Conservation (phyloP, 2,113 vertebrate genomes). For the Odobenus rosmarus region DNA sequence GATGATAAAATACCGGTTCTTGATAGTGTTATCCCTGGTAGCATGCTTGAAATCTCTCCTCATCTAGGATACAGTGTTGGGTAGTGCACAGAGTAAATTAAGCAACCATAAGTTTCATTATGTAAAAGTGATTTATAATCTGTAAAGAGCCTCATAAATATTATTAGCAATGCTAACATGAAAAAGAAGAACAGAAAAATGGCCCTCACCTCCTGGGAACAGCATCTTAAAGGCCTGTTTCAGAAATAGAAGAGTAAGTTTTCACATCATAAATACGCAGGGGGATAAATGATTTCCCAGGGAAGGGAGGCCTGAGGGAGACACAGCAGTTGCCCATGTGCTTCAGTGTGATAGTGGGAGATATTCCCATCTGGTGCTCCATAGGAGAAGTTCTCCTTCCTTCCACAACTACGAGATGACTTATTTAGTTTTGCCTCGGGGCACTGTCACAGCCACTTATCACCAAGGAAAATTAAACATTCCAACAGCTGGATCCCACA, state of each 20-base stretch:
- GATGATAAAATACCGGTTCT: not conserved
- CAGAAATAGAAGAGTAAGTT: constrained; percentile 34
- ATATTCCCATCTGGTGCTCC: constrained; percentile 12
- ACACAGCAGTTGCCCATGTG: not conserved
- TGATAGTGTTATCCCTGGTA: not conserved
- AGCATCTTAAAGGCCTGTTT: constrained; percentile 41
- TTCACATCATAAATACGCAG: not conserved
- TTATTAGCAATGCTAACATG: not conserved
- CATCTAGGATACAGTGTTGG: not conserved
- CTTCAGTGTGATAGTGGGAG: not conserved
- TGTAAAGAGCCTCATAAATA: not conserved
- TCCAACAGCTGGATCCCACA: not conserved
- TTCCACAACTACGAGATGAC: not conserved
- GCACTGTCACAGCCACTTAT: constrained; percentile 38
- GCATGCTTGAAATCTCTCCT: not conserved
- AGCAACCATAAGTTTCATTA: constrained; percentile 11
- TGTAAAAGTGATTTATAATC: constrained; percentile 24
- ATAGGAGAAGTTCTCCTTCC: not conserved
- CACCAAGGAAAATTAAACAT: not conserved
- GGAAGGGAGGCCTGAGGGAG: not conserved
- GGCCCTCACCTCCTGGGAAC: not conserved
- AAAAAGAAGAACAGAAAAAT: constrained; percentile 44
- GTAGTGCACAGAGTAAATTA: constrained; percentile 40
- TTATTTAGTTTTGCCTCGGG: constrained; percentile 51
- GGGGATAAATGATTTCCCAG: not conserved